Evolutionary conservation across 2,888 invertebrate species (phyloP).

Genomic region (Callosobruchus maculatus): DNA sequence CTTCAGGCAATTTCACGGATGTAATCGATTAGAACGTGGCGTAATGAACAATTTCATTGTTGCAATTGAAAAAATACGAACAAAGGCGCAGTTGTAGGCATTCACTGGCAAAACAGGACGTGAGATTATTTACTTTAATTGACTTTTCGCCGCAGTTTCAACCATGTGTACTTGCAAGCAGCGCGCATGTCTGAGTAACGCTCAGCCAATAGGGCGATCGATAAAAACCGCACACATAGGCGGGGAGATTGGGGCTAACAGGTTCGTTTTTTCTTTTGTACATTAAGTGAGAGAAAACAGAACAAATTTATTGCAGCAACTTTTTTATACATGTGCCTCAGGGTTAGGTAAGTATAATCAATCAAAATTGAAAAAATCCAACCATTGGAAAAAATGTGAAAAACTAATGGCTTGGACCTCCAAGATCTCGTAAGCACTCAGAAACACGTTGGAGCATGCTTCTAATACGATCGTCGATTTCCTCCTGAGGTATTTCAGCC

Average conservation of each 20-base stretch:
- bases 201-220: background rate
- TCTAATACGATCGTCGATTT: no score
- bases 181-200: background rate
- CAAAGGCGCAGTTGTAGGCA: background rate
- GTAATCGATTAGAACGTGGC: background rate
- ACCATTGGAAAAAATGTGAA: no score
- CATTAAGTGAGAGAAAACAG: no score
- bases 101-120: background rate
- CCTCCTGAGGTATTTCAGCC: no score
- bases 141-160: background rate
- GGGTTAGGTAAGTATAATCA: no score
- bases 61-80: background rate
- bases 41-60: background rate
- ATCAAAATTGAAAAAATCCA: no score
- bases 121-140: background rate
- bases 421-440: no score
- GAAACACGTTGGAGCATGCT: no score
- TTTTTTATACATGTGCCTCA: no score
- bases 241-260: background rate
- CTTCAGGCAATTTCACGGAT: background rate
- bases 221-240: background rate
- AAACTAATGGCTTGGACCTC: no score
- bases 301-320: no score
- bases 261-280: no score
- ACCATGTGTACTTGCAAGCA: background rate